Conservation (phyloP, 2,888 invertebrate genomes). For the Cryptocephalus moraei region DNA sequence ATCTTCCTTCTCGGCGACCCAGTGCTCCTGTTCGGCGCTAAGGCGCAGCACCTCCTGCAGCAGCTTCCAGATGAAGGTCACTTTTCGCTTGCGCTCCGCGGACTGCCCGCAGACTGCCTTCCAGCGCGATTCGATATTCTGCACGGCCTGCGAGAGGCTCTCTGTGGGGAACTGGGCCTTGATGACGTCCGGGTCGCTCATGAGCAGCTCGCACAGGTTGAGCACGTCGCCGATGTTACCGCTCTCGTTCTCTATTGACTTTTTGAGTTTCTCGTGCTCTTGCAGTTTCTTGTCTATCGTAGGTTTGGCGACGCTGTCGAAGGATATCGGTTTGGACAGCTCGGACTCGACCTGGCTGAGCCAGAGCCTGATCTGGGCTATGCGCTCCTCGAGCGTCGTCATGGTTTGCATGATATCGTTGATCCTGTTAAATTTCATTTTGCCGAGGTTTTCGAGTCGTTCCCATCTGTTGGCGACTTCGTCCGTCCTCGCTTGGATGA, state of each 20-base stretch:
- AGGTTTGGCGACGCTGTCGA: slow-evolving; percentile 55
- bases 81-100: slow-evolving; percentile 59
- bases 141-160: slow-evolving; percentile 54
- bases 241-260: slow-evolving; percentile 66
- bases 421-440: slow-evolving; percentile 59
- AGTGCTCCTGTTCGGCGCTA: slow-evolving; percentile 47
- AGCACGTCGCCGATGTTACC: slow-evolving; percentile 67
- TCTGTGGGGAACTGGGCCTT: slow-evolving; percentile 63
- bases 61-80: slow-evolving; percentile 50
- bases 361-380: slow-evolving; percentile 62
- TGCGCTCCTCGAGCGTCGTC: slow-evolving; percentile 56
- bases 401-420: slow-evolving; percentile 63
- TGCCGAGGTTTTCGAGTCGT: slow-evolving; percentile 58
- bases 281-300: slow-evolving; percentile 58
- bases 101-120: slow-evolving; percentile 64
- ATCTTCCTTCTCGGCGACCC: slow-evolving; percentile 54
- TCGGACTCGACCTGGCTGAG: slow-evolving; percentile 62
- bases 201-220: slow-evolving; percentile 66
- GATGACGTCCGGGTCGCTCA: slow-evolving; percentile 64
- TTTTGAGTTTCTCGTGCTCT: slow-evolving; percentile 64
- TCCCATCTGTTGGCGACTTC: slow-evolving; percentile 63
- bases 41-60: slow-evolving; percentile 48
- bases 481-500: slow-evolving; percentile 45
- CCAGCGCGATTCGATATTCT: slow-evolving; percentile 70
- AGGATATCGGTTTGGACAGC: slow-evolving; percentile 54